Evolutionary conservation across 2,113 vertebrate genomes (phyloP), one percentile per base, ranked within the genome.

Genomic region (Oophaga pumilio): DNA sequence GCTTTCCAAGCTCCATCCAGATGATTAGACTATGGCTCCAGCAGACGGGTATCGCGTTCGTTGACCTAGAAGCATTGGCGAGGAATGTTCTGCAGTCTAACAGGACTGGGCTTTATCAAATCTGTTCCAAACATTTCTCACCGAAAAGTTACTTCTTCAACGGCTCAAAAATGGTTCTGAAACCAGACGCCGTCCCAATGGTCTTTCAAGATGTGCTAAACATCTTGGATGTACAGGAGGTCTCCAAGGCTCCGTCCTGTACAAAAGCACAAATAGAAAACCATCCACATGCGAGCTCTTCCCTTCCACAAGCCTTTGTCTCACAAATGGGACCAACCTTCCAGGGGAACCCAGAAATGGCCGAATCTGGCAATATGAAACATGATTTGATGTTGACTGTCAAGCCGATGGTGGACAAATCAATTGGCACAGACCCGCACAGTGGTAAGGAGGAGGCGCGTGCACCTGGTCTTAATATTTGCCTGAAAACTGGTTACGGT

Each of bases 111-210:
- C 20, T 50, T 13, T 77, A 85, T 33, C 71, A 76, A 8, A 85
- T 85, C 56, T 85, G 84, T 60, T 85, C 84, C 12, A 85, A 85
- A 64, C 84, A 85, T 85, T 85, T 85, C 57, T 76, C 84, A 7
- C 57, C 84, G 8, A 76, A 77, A n/a, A 64, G 59, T 77, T 85
- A 85, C 43, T n/a, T 64, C 22, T 77, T 60, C 52, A 77, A 62
- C 6, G 84, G 84, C 43, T 77, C 73, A 28, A 74, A 50, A 59
- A 59, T 85, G 84, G n/a, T 85, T 74, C 59, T 85, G 71, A 85
- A 77, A 59, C 57, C 57, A 3, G 84, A 85, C 11, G 84, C 84
- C 2, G 20, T 85, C 33, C 84, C 84, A 17, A 85, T 18, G 6
- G 49, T 85, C 9, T 85, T 64, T 6, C 56, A 43, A 62, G 69